phyloP scores from a whole-genome alignment of 2,113 vertebrate genomes.

The Holacanthus passer region DNA sequence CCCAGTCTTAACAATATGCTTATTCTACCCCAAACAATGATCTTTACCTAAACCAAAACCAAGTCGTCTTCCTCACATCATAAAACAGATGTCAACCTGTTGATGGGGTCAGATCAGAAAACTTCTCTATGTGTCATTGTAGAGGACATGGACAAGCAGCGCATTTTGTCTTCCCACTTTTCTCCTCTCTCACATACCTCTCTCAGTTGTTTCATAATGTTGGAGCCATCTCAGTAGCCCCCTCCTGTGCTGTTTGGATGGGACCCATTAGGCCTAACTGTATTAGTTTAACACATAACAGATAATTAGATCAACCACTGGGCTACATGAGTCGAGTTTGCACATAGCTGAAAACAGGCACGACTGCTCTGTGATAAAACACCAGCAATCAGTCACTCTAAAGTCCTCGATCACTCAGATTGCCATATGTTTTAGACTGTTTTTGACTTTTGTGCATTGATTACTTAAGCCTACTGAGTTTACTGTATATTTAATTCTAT shows the following conservation, averaged over 20 bases:
- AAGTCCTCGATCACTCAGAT: not conserved
- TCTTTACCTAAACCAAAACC: not conserved
- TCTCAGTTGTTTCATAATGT: not conserved
- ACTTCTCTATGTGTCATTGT: not conserved
- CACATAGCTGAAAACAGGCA: conserved; percentile 31
- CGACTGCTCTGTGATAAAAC: not conserved
- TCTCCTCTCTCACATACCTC: not conserved
- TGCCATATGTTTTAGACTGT: not conserved
- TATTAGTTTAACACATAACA: conserved; percentile 42
- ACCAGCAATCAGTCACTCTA: not conserved
- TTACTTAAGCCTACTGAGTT: not conserved
- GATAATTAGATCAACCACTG: conserved; percentile 41
- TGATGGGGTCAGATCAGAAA: not conserved
- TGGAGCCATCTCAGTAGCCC: not conserved
- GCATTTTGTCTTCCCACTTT: not conserved
- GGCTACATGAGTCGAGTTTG: conserved; percentile 49
- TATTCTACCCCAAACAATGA: too few species aligned
- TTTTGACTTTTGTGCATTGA: not conserved
- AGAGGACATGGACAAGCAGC: not conserved
- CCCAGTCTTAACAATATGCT: too few species aligned
- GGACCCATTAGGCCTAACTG: conserved; percentile 30
- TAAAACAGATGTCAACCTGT: not conserved
- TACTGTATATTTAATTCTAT: not conserved
- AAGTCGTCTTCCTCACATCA: not conserved
- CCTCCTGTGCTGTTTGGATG: conserved; percentile 23